Evolutionary conservation across 2,113 vertebrate genomes (phyloP).

Genomic region (Coracopsis vasa): DNA sequence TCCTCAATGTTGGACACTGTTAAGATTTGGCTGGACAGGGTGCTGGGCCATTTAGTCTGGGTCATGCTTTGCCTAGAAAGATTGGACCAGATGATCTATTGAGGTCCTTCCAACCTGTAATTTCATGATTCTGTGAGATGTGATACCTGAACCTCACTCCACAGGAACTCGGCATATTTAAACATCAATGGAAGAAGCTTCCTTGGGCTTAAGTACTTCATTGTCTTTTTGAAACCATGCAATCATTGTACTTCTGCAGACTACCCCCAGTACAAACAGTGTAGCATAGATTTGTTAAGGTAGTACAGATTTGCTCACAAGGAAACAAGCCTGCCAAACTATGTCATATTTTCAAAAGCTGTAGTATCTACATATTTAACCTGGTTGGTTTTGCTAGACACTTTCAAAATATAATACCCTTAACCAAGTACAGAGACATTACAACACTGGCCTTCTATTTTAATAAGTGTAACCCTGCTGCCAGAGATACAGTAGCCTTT

Average conservation of each 20-base stretch:
- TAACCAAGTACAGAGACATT: not conserved
- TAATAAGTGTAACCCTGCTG: not conserved
- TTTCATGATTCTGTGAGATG: not conserved
- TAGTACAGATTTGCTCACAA: accelerated
- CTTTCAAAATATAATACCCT: not conserved
- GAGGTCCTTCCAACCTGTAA: not conserved
- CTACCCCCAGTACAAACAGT: accelerated
- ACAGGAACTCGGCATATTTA: accelerated
- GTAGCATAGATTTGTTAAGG: accelerated
- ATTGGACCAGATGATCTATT: not conserved
- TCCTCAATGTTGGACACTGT: not conserved
- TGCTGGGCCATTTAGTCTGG: not conserved
- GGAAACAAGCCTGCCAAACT: not conserved
- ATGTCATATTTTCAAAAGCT: accelerated
- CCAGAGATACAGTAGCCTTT: not conserved
- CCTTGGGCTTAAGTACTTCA: not conserved
- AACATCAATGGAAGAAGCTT: not conserved
- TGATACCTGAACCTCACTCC: not conserved
- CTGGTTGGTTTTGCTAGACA: not conserved
- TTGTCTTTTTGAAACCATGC: not conserved
- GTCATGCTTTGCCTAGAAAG: not conserved
- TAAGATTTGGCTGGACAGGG: not conserved
- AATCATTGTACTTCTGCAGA: accelerated
- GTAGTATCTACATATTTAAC: accelerated
- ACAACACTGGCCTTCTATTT: not conserved